Evolutionary conservation across 2,113 vertebrate genomes (phyloP), one percentile per base, ranked within the genome.

Genomic region (Synodontis membranacea): DNA sequence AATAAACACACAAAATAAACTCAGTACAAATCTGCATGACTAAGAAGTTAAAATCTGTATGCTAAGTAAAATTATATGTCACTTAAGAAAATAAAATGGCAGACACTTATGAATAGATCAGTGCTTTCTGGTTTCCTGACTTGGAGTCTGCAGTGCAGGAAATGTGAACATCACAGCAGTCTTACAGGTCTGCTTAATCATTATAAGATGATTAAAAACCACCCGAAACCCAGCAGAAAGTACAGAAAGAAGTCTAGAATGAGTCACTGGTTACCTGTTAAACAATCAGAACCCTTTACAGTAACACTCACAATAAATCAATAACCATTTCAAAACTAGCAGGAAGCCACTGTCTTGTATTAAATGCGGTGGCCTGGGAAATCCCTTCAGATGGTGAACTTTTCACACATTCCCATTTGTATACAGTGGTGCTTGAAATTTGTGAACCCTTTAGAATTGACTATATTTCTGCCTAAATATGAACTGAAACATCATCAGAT

Each of bases 1-100:
- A 86, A 60, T n/a, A 88, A 25, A 44, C 37, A 84, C 60, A 44
- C 58, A 70, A 21, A 79, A 83, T 28, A 82, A 70, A 83, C 1
- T 81, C 12, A 62, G 34, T 46, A 44, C 54, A 60, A 50, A 46
- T 42, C n/a, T 83, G 6, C 23, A 66, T 46, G 25, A 44, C 28
- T 52, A 34, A 48, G 34, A 2, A 76, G 39, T 39, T 10, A 28
- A 74, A 1, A 46, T 5, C 23, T 44, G 44, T 37, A 4, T 4
- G 14, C 70, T 74, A 11, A 46, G 21, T 7, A 75, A 75, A 68
- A 68, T 21, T 0, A 68, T 31, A 68, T 42, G 21, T 72, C 10
- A 42, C 23, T 21, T 39, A 37, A 39, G 15, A 39, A 39, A 39
- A 21, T 23, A 42, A 68, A 17, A 37, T 68, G 7, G 28, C 11